Evolutionary conservation across 2,888 invertebrate genomes (phyloP).

Genomic region (Pinctada fucata): DNA sequence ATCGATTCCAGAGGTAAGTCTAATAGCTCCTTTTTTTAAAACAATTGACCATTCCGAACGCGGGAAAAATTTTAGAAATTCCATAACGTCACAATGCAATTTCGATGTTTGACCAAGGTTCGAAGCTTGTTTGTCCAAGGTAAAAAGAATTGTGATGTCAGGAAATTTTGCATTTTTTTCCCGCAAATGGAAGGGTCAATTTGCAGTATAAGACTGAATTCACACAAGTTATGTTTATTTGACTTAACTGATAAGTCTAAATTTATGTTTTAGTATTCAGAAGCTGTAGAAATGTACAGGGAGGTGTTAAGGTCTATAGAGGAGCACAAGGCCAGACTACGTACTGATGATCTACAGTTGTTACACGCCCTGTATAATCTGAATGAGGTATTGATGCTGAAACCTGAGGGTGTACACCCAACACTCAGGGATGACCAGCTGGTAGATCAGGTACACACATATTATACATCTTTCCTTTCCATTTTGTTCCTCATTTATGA

Average conservation of each 20-base stretch:
- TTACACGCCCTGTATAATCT: slow-evolving; percentile 85
- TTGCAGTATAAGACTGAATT: too few species aligned
- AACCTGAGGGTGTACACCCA: slow-evolving; percentile 76
- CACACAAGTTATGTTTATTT: too few species aligned
- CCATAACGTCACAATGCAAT: too few species aligned
- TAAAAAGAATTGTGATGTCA: too few species aligned
- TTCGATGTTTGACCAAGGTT: too few species aligned
- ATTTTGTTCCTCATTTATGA: neutral
- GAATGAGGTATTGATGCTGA: slow-evolving; percentile 76
- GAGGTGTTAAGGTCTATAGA: slow-evolving; percentile 79
- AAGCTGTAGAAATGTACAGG: slow-evolving; percentile 82
- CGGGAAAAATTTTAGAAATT: too few species aligned
- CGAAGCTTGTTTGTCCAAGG: neutral
- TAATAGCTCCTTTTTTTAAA: neutral
- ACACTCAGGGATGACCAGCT: slow-evolving; percentile 80
- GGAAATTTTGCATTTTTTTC: too few species aligned
- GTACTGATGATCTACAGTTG: slow-evolving; percentile 83
- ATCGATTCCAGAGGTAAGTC: too few species aligned
- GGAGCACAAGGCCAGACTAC: slow-evolving; percentile 71
- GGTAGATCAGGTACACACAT: slow-evolving; percentile 73
- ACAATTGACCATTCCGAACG: too few species aligned
- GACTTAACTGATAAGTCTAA: too few species aligned
- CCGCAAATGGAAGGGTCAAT: too few species aligned
- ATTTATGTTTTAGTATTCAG: slow-evolving; percentile 68
- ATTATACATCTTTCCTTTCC: neutral